Evolutionary conservation across 2,797 vertebrate genomes (phyloP).

Genomic region (Carcharodon carcharias): DNA sequence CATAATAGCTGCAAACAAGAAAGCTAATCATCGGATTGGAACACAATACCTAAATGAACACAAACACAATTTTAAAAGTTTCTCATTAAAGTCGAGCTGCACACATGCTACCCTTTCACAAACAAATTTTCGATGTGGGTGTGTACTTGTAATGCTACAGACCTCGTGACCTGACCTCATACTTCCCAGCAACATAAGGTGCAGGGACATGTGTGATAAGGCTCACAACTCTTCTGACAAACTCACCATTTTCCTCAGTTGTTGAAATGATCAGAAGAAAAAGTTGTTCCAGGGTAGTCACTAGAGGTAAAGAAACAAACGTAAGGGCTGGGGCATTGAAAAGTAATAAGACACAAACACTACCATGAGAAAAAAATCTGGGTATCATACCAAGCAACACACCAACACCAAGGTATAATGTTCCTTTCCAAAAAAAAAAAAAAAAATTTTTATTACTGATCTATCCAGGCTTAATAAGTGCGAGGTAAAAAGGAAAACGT

Average conservation of each 20-base stretch:
- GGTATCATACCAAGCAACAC: not conserved
- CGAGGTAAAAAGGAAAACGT: not conserved
- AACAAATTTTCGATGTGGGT: not conserved
- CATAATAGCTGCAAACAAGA: not conserved
- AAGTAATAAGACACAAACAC: not conserved
- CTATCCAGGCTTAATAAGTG: not conserved
- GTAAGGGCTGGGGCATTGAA: constrained; percentile 28
- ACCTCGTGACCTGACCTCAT: constrained; percentile 22
- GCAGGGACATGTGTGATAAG: constrained; percentile 12
- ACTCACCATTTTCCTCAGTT: constrained; percentile 37
- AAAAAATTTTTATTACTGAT: not conserved
- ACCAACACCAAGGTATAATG: not conserved
- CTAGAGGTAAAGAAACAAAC: constrained; percentile 37
- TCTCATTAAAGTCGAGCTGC: not conserved
- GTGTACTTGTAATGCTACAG: not conserved
- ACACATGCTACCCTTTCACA: not conserved
- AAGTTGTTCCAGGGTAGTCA: constrained; percentile 35
- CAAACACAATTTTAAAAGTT: not conserved
- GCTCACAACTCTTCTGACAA: constrained; percentile 25
- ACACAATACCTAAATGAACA: not conserved
- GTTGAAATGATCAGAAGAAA: constrained; percentile 33
- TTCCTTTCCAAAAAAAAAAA: not conserved
- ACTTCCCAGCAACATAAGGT: constrained; percentile 13
- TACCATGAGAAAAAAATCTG: constrained; percentile 24
- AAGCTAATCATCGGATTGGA: not conserved